Evolutionary conservation across 2,888 invertebrate genomes (phyloP), one percentile per base, ranked within the genome.

Genomic region (Ecdyonurus torrentis): DNA sequence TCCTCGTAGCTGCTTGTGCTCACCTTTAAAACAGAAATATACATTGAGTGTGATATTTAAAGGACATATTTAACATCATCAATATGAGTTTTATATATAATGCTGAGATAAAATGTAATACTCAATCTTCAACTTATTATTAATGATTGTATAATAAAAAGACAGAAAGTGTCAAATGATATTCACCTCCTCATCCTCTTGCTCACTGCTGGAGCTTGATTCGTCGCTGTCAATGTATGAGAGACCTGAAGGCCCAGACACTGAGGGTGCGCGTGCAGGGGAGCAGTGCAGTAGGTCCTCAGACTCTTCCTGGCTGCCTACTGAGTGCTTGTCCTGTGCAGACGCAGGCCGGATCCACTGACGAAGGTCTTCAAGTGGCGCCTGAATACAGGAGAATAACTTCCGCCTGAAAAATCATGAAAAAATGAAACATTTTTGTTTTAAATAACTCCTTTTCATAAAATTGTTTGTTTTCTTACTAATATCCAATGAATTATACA

Each of bases 381-480:
- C 77, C 74, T 81, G 81, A 67, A 82, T 76, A 72, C 82, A 81
- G 65, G 80, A 79, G 70, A 82, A 78, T 60, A 82, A 71, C 70
- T 81, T 81, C 23, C 67, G 64, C 59, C 70, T 69, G 64, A 2
- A 61, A 50, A 55, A 18, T 24, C 50, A 52, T 50, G 10, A 37
- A 58, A 2, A 62, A 23, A 23, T 53, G 50, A 52, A n/a, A n/a
- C n/a, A n/a, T n/a, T n/a, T n/a, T n/a, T 18, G n/a, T n/a, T n/a
- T n/a, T n/a, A n/a, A n/a, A n/a, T n/a, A n/a, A n/a, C n/a, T n/a
- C n/a, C n/a, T n/a, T n/a, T n/a, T n/a, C n/a, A n/a, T n/a, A n/a
- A n/a, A n/a, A n/a, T n/a, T n/a, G n/a, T n/a, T n/a, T n/a, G n/a
- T n/a, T n/a, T n/a, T n/a, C n/a, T n/a, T n/a, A n/a, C n/a, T n/a